These are phyloP conservation scores for Coregonus clupeaformis DNA, from an alignment of 2,113 vertebrate genomes.

Conservation along the genomic window DNA sequence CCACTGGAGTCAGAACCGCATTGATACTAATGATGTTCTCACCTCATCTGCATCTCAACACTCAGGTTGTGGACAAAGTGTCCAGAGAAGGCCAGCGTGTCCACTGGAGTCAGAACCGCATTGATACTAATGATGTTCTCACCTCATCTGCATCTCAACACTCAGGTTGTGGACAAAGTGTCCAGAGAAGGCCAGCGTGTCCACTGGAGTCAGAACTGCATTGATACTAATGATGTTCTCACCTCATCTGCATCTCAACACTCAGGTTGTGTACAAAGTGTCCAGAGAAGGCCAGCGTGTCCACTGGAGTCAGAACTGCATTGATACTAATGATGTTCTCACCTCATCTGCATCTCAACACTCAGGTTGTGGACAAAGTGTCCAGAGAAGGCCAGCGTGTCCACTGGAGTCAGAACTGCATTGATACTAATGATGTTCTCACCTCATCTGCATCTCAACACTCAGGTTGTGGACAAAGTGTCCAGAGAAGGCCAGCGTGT, in stretches of 20 bases:
- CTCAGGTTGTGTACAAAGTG: constrained; percentile 96
- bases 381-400: constrained; percentile 94
- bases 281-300: constrained; percentile 94
- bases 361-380: constrained; percentile 96
- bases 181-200: constrained; percentile 94
- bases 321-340: constrained; percentile 80
- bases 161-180: constrained; percentile 96
- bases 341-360: constrained; percentile 99
- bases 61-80: constrained; percentile 96
- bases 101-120: constrained; percentile 93
- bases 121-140: constrained; percentile 80
- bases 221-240: constrained; percentile 80
- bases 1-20: constrained; percentile 93
- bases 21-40: constrained; percentile 80
- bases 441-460: constrained; percentile 99
- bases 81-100: constrained; percentile 94
- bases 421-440: constrained; percentile 80
- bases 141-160: constrained; percentile 99
- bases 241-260: constrained; percentile 99
- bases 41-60: constrained; percentile 99
- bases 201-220: constrained; percentile 93
- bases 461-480: constrained; percentile 96
- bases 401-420: constrained; percentile 93
- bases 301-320: constrained; percentile 93
- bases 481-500: constrained; percentile 94